phyloP scores from a whole-genome alignment of 2,113 vertebrate genomes.

The Phycodurus eques region DNA sequence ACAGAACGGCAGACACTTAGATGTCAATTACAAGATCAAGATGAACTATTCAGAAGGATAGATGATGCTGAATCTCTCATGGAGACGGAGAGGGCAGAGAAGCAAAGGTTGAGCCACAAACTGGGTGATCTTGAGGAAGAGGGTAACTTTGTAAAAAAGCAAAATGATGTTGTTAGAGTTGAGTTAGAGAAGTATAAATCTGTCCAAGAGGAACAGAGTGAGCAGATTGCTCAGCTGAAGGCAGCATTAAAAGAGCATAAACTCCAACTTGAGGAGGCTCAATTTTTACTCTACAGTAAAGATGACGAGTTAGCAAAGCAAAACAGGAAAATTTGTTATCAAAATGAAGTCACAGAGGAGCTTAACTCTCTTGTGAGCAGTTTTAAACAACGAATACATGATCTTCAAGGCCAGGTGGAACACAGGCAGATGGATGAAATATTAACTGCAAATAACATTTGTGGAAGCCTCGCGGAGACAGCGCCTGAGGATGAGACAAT shows the following conservation, averaged over 20 bases:
- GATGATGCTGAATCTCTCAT: conserved; percentile 4
- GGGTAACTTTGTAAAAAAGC: background rate
- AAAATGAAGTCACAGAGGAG: conserved; percentile 1
- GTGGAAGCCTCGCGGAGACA: background rate
- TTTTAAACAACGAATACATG: conserved; percentile 1
- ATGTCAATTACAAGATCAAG: conserved; percentile 1
- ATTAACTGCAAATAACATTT: background rate
- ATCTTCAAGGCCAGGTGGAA: conserved; percentile 3
- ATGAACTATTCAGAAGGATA: conserved; percentile 2
- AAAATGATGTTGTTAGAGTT: background rate
- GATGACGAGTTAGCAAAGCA: conserved; percentile 4
- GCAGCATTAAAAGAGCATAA: background rate
- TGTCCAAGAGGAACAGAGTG: conserved; percentile 1
- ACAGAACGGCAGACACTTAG: background rate
- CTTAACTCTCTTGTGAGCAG: background rate
- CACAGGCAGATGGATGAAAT: conserved; percentile 6
- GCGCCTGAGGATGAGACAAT: no score
- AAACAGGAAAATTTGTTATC: conserved; percentile 3
- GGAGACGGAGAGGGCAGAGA: conserved; percentile 1
- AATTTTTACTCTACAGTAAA: conserved; percentile 1
- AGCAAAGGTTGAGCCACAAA: background rate
- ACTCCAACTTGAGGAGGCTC: background rate
- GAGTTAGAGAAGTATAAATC: background rate
- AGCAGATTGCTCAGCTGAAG: conserved; percentile 1
- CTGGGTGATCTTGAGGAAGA: background rate